phyloP scores from a whole-genome alignment of 2,113 vertebrate species.

The Leptobrachium leishanense region DNA sequence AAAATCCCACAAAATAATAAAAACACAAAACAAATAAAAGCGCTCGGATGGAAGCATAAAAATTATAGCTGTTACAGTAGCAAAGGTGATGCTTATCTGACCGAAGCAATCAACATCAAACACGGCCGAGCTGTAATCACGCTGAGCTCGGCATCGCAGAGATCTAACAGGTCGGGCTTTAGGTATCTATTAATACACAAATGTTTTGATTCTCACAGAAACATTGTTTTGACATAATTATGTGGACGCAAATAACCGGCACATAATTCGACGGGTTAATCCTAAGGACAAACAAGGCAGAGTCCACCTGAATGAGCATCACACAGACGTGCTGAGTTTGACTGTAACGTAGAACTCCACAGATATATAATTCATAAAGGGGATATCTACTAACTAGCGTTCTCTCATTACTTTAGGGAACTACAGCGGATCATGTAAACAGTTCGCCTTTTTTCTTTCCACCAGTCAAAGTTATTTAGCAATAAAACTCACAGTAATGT shows the following conservation, averaged over 20 bases:
- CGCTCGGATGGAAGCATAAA: constrained; percentile 13
- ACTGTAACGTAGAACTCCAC: too few relatives aligned
- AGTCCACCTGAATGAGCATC: not conserved
- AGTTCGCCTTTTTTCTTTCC: too few relatives aligned
- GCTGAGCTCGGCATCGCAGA: not conserved
- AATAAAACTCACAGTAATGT: too few relatives aligned
- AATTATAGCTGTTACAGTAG: constrained; percentile 22
- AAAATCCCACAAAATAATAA: not conserved
- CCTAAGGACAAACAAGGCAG: not conserved
- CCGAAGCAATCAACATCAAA: constrained; percentile 28
- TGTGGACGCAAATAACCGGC: not conserved
- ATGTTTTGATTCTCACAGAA: not conserved
- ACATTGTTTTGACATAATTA: not conserved
- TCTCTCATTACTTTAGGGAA: too few relatives aligned
- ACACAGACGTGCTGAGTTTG: too few relatives aligned
- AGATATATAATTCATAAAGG: too few relatives aligned
- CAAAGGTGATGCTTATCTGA: constrained; percentile 35
- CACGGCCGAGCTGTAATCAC: not conserved
- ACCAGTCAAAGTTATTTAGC: too few relatives aligned
- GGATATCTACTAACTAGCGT: too few relatives aligned
- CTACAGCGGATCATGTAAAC: too few relatives aligned
- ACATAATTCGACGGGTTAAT: not conserved
- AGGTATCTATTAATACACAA: constrained; percentile 7
- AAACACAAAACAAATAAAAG: constrained; percentile 21
- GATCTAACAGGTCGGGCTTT: not conserved